Evolutionary conservation across 2,113 vertebrate genomes (phyloP), one percentile per base, ranked within the genome.

Genomic region (Toxostoma redivivum): DNA sequence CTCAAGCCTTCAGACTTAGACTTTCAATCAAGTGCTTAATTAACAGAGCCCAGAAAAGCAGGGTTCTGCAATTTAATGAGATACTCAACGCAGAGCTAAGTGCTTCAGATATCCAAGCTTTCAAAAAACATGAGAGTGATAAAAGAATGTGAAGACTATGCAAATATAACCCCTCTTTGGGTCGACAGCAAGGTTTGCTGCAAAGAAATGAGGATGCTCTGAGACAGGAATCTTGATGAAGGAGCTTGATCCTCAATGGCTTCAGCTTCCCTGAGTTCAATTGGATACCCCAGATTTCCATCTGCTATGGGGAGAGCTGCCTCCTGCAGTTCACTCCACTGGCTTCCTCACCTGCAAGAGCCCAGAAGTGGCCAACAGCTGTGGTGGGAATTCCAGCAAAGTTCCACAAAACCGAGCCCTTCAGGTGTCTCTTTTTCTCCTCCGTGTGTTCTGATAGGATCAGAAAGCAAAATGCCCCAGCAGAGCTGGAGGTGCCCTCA

Each of bases 21-120:
- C 91, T 90, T 94, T 88, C 94, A 90, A 95, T 95, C 95, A 94
- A 96, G 74, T 48, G 70, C 70, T 84, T 92, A 95, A 97, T 97
- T 96, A 97, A 88, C 11, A 1, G 76, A 90, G 74, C 76, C 85
- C 2, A 51, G 54, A 81, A 93, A 82, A 96, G 70, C 67, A 91
- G 33, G 64, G 81, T 51, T 84, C 89, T 94, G 95, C 73, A 92
- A 96, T 92, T 94, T 94, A 95, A 94, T 94, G 85, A 96, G 95
- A 44, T 76, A 88, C 73, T 96, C 82, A 71, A 42, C 2, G 8
- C 67, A 40, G n/a, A 89, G 81, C 94, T 83, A 82, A 92, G 78
- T 1, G 33, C 88, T 92, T 81, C 76, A 92, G 70, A 92, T 85
- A 87, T 7, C 79, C 76, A 30, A 84, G 72, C 84, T 79, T 95